Percentiles rank a stretch among this genome's conserved stretches.
phyloP scores from a whole-genome alignment of 2,113 vertebrate genomes.

The Marmota flaviventris region DNA sequence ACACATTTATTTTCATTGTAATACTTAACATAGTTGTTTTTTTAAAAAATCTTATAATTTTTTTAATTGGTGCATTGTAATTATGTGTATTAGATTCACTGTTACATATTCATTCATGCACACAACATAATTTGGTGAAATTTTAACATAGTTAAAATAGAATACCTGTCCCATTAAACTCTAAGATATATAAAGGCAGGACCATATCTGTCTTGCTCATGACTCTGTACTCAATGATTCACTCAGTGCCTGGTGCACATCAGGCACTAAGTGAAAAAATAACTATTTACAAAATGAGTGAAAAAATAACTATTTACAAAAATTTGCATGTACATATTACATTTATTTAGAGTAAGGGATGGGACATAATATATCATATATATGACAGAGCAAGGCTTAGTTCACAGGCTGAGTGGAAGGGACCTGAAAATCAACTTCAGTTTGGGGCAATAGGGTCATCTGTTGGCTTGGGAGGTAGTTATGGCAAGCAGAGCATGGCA shows the following conservation, averaged over 20 bases:
- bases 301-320: not conserved
- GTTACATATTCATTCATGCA: too few species aligned
- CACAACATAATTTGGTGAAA: too few species aligned
- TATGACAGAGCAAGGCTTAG: not conserved
- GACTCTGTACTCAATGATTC: slow-evolving; percentile 2
- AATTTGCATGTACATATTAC: not conserved
- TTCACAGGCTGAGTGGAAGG: not conserved
- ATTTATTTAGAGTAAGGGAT: not conserved
- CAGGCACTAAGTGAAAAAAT: not conserved
- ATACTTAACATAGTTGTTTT: not conserved
- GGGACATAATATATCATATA: not conserved
- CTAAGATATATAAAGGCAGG: not conserved
- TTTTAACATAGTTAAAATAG: not conserved
- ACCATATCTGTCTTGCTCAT: not conserved
- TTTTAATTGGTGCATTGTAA: too few species aligned
- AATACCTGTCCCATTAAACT: slow-evolving; percentile 42
- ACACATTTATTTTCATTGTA: not conserved
- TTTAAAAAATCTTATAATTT: too few species aligned
- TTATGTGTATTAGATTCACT: too few species aligned
- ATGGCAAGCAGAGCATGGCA: not conserved
- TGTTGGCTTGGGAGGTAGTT: not conserved
- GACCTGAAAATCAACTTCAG: not conserved
- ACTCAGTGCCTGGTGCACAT: not conserved
- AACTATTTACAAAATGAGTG: not conserved
- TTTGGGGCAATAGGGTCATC: not conserved